phyloP scores from a whole-genome alignment of 2,113 vertebrate genomes.

The Pterophyllum scalare region DNA sequence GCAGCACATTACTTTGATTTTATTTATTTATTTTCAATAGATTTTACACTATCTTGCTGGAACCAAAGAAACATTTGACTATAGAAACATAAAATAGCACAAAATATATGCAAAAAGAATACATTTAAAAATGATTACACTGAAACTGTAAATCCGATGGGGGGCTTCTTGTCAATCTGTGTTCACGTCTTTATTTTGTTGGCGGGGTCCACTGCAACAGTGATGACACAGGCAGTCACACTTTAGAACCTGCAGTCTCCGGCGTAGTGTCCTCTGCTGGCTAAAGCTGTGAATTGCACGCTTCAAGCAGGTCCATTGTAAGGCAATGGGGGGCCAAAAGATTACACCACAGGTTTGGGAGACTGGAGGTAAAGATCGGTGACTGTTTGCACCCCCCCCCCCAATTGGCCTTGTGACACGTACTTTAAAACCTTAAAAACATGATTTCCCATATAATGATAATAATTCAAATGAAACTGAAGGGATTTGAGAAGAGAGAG shows the following conservation, averaged over 20 bases:
- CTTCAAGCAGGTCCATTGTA: slow-evolving; percentile 47
- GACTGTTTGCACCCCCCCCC: slow-evolving; percentile 34
- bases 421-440: slow-evolving; percentile 52
- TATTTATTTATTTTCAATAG: slow-evolving; percentile 85
- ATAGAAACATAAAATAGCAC: slow-evolving; percentile 84
- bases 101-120: slow-evolving; percentile 82
- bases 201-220: slow-evolving; percentile 54
- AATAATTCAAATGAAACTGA: slow-evolving; percentile 61
- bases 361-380: slow-evolving; percentile 10
- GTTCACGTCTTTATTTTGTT: slow-evolving; percentile 43
- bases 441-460: slow-evolving; percentile 45
- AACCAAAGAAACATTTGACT: slow-evolving; percentile 84
- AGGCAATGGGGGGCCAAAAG: slow-evolving; percentile 59
- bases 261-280: slow-evolving; percentile 57
- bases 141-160: slow-evolving; percentile 74
- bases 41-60: slow-evolving; percentile 83
- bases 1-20: slow-evolving; percentile 62
- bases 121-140: slow-evolving; percentile 80
- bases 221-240: slow-evolving; percentile 65
- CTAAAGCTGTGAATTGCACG: slow-evolving; percentile 47
- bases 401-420: slow-evolving; percentile 50
- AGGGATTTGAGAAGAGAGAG: slow-evolving; percentile 42
- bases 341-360: slow-evolving; percentile 31
- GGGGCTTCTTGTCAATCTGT: slow-evolving; percentile 59
- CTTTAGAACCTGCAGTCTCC: slow-evolving; percentile 39